Evolutionary conservation across 92 coral and sea anemone genomes (phyloP), one percentile per base, ranked within the genome.

Genomic region (Meandrina meandrites): DNA sequence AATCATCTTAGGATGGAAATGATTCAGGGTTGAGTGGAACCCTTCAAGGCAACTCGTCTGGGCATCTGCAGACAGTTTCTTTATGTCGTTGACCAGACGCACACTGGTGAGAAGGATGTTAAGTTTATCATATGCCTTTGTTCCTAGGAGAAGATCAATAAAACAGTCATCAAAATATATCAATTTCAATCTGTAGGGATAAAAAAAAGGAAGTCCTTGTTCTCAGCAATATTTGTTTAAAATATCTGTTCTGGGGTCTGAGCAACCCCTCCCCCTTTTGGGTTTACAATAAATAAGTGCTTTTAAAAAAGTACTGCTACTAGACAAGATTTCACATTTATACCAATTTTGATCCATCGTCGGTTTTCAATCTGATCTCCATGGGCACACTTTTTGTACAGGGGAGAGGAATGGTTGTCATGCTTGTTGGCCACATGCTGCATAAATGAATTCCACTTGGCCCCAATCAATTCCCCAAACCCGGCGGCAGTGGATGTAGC

Each of bases 401-500:
- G 31, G 9, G 31, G 31, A 22, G 8, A 24, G 8, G 73, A 2
- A 22, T 10, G 31, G 8, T 67, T 31, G 31, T 67, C 35, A 31
- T 67, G 73, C 1, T 67, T 67, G 35, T 67, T 67, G 30, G 73
- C 73, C 31, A 67, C 73, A 67, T 67, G 73, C 30, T 31, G 31
- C 73, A 67, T 67, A 14, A 67, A 67, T 0, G 73, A 67, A 7
- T 67, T 67, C 73, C 28, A 67, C 31, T 67, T 86, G 27, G 84
- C 89, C 9, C 60, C 27, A 22, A 86, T 86, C 13, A 86, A 1
- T 22, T 58, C 19, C 19, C 62, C 58, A 60, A 62, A 86, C 1
- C 84, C 84, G 6, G n/a, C 22, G 4, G 60, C 78, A 6, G 89
- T 86, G 5, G 89, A 78, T 11, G 84, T 86, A 18, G 78, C 89